Conservation (phyloP, 2,113 vertebrate species). For the Vombatus ursinus region DNA sequence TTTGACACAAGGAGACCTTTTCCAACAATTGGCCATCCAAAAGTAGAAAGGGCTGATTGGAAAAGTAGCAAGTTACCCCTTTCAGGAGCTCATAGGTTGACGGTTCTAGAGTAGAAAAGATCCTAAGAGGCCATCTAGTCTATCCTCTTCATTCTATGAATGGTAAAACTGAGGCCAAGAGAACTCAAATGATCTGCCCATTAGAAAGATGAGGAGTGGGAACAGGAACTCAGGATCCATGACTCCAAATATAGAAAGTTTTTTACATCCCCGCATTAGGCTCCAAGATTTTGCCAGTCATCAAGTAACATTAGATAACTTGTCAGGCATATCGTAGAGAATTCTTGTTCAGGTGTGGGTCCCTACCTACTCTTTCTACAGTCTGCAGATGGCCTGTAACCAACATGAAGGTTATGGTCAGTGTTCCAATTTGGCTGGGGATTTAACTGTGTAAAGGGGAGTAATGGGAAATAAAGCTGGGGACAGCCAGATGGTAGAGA, state of each 20-base stretch:
- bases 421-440: not conserved
- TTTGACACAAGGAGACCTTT: too few relatives aligned
- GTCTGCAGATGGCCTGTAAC: not conserved
- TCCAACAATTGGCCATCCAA: slow-evolving; percentile 1
- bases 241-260: not conserved
- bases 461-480: not conserved
- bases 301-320: not conserved
- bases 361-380: not conserved
- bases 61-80: not conserved
- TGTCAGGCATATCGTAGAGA: not conserved
- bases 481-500: not conserved
- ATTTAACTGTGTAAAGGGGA: not conserved
- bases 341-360: not conserved
- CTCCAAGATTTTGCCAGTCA: not conserved
- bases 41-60: slow-evolving; percentile 5
- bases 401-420: not conserved
- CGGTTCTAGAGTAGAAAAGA: not conserved
- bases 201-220: too few relatives aligned
- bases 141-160: not conserved
- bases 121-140: not conserved
- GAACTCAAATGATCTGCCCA: too few relatives aligned
- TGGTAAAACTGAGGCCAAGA: too few relatives aligned
- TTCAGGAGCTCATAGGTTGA: too few relatives aligned
- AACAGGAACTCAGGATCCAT: not conserved
- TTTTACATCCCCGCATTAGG: not conserved